Base-by-base conservation (phyloP, 1,140 invertebrate species). In the Palaemon carinicauda region DNA sequence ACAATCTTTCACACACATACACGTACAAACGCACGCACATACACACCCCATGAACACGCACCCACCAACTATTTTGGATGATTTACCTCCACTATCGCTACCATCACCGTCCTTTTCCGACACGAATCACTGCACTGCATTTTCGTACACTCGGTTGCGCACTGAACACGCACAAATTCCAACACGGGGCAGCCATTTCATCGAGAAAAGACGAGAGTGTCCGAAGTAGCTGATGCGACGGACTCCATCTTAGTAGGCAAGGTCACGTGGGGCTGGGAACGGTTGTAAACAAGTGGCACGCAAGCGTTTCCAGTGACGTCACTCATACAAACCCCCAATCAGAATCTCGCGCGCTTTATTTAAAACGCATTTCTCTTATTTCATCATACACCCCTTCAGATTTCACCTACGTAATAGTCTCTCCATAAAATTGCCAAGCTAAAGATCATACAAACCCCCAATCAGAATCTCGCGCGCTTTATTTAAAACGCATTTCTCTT, bases 181-280 rank as follows among this genome's bases (percentile, higher is more conserved):
- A 50, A 53, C 27, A 33, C 52, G 41, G 80, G 53, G 77, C 74
- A 78, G 83, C 83, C 83, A 86, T 87, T 87, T 81, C 79, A 82
- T 79, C 81, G 74, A 82, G 75, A 87, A 87, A 81, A 81, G 51
- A 33, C 0, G 73, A 79, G 75, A 80, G 79, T 87, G 80, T 71
- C 79, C 79, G 79, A 87, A 81, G 80, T 77, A 82, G 79, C 60
- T 82, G 19, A 87, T 71, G 60, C 81, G 79, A 33, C 79, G 81
- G 85, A 69, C 85, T 87, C 85, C 85, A 87, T 87, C 85, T 87
- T 87, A 82, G 84, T 65, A 87, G 85, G 81, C 85, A 87, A 87
- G 85, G 85, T 87, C 85, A 87, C 85, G 85, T 87, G 85, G 85
- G 85, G 85, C 79, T 87, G 85, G 85, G 85, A 79, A 87, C 84